Evolutionary conservation across 2,888 invertebrate species (phyloP).

Genomic region (Megastigmus dorsalis): DNA sequence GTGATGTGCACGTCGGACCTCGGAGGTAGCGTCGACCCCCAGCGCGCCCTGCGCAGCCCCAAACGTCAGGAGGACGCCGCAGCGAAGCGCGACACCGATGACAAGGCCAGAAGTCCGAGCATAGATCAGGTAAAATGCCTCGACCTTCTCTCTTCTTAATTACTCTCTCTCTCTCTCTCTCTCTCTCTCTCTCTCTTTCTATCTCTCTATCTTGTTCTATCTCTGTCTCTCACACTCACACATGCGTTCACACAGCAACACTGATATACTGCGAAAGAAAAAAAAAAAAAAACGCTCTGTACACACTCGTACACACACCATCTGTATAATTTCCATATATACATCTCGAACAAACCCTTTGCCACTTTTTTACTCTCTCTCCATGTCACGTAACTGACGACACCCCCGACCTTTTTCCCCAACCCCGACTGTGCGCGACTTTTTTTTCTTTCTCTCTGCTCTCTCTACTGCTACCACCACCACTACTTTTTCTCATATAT

Average conservation of each 20-base stretch:
- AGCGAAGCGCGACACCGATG: conserved; percentile 69
- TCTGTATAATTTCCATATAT: conserved; percentile 13
- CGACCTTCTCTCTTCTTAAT: conserved; percentile 44
- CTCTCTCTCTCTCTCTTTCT: not conserved
- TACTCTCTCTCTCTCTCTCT: not conserved
- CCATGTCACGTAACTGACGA: not conserved
- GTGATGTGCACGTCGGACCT: conserved; percentile 94
- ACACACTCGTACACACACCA: not conserved
- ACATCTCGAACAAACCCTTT: conserved; percentile 37
- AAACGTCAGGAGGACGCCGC: conserved; percentile 76
- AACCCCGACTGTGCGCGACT: conserved; percentile 23
- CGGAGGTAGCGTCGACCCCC: conserved; percentile 91
- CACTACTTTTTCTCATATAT: not conserved
- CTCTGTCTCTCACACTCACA: not conserved
- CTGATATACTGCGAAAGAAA: not conserved
- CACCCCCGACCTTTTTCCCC: conserved; percentile 11
- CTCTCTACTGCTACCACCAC: not conserved
- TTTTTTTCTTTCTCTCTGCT: conserved; percentile 15
- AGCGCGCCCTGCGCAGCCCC: conserved; percentile 86
- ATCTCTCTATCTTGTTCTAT: not conserved
- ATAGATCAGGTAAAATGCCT: conserved; percentile 87
- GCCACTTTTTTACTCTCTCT: conserved; percentile 12
- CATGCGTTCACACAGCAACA: not conserved
- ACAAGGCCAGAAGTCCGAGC: conserved; percentile 87
- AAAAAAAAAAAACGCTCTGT: not conserved